Percentiles rank a stretch among this genome's conserved stretches.
These are phyloP conservation scores for Microchrysa polita DNA, from an alignment of 2,888 invertebrate species.

Conservation along the genomic window DNA sequence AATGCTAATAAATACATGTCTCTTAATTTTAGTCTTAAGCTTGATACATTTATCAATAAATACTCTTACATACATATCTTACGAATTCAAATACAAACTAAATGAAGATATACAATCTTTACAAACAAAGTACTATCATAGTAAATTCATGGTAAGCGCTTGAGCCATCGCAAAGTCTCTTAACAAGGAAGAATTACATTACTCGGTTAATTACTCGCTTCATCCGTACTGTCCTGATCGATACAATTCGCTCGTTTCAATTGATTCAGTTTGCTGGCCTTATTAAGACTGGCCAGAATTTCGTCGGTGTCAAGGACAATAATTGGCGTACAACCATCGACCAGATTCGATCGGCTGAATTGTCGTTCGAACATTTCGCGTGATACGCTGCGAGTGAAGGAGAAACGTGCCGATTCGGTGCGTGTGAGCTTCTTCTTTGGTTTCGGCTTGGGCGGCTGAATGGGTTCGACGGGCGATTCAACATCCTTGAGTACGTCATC, in stretches of 20 bases:
- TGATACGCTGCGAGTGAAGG: conserved; percentile 65
- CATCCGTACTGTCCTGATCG: conserved; percentile 61
- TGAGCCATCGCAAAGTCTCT: not conserved
- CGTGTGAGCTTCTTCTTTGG: conserved; percentile 62
- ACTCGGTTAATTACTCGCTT: conserved; percentile 59
- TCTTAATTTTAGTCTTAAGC: not conserved
- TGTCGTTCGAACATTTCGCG: conserved; percentile 63
- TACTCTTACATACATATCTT: not conserved
- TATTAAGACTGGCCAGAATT: conserved; percentile 59
- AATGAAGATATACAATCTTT: conserved; percentile 12
- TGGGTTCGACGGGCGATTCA: conserved; percentile 35
- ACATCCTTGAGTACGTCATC: conserved; percentile 67
- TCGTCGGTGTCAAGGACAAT: conserved; percentile 61
- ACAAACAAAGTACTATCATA: conserved; percentile 1
- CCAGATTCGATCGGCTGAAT: conserved; percentile 59
- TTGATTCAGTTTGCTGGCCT: conserved; percentile 54
- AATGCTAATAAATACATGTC: too few relatives aligned
- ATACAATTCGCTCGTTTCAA: conserved; percentile 38
- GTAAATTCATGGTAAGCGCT: conserved; percentile 10
- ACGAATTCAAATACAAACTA: not conserved
- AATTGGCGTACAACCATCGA: conserved; percentile 64
- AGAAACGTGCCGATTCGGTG: conserved; percentile 63
- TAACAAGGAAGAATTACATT: not conserved
- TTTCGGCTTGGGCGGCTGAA: conserved; percentile 51
- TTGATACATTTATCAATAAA: conserved; percentile 14